phyloP scores from a whole-genome alignment of 2,113 vertebrate genomes.

The Xiphorhynchus elegans region DNA sequence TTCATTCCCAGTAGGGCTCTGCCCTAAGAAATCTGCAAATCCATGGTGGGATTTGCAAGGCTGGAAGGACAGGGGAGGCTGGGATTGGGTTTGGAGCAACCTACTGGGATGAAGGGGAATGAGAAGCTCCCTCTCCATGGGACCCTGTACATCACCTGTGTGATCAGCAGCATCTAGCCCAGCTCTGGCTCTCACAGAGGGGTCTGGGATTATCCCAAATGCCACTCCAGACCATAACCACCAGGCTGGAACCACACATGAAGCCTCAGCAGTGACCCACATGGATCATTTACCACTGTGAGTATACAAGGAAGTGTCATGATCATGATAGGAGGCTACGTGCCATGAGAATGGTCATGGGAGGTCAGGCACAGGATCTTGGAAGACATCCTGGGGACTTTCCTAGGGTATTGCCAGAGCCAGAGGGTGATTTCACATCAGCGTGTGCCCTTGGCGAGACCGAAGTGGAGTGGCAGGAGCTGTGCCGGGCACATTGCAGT shows the following conservation, averaged over 20 bases:
- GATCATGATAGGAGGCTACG: too few relatives aligned
- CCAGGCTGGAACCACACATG: accelerated
- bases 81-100: neutral
- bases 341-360: neutral
- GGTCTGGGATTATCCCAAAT: neutral
- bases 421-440: neutral
- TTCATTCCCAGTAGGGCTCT: neutral
- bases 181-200: neutral
- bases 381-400: too few relatives aligned
- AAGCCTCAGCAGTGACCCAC: neutral
- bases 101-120: neutral
- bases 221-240: neutral
- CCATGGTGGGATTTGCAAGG: accelerated
- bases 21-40: neutral
- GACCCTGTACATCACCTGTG: neutral
- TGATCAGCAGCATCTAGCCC: neutral
- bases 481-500: accelerated
- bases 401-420: neutral
- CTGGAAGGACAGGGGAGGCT: neutral
- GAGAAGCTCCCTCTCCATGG: neutral
- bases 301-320: neutral
- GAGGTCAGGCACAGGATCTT: neutral
- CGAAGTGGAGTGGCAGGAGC: accelerated
- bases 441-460: neutral
- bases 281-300: too few relatives aligned